Conservation (phyloP, 2,113 vertebrate species). For the Lasiurus borealis region DNA sequence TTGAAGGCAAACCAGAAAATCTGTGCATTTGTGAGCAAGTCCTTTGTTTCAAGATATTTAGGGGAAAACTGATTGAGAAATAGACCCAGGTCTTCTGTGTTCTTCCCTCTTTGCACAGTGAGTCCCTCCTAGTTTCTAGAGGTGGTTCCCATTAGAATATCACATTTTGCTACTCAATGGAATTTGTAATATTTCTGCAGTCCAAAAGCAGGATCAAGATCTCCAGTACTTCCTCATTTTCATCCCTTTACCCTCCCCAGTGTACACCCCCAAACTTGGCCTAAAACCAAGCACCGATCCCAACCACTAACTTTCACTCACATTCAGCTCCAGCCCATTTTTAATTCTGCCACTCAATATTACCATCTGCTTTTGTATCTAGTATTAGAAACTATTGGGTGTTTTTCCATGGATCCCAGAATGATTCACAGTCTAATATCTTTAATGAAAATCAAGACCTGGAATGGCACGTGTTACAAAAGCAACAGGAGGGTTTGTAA, state of each 20-base stretch:
- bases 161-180: slow-evolving; percentile 53
- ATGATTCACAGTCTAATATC: background rate
- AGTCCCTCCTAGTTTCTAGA: slow-evolving; percentile 53
- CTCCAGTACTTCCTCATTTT: background rate
- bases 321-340: background rate
- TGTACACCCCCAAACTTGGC: background rate
- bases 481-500: background rate
- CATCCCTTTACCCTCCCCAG: fast-evolving
- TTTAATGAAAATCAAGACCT: background rate
- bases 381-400: background rate
- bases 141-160: background rate
- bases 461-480: background rate
- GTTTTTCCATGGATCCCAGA: background rate
- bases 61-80: background rate
- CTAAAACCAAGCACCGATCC: background rate
- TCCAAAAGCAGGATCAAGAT: background rate
- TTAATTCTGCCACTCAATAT: background rate
- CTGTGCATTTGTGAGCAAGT: background rate
- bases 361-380: background rate
- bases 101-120: slow-evolving; percentile 68
- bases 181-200: background rate
- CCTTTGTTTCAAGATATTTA: background rate
- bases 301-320: background rate
- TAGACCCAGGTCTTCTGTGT: slow-evolving; percentile 60
- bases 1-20: background rate